Conservation (phyloP, 2,888 invertebrate species). For the Boloria euphrosyne region DNA sequence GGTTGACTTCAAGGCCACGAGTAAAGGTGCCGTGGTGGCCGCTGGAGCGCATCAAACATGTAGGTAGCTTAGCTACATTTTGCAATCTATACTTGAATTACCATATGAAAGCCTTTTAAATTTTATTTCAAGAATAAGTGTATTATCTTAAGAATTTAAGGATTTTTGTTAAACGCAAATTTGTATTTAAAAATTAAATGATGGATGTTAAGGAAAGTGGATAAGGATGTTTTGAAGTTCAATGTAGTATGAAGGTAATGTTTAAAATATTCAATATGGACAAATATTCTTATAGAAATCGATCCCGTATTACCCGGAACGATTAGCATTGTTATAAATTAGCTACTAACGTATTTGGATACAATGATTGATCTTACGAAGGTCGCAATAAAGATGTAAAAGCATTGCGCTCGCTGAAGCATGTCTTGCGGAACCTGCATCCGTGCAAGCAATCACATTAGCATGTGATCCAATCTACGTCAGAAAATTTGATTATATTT, state of each 20-base stretch:
- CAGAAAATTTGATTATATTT: not conserved
- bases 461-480: not conserved
- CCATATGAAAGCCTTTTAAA: conserved; percentile 5
- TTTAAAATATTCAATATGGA: too few species aligned
- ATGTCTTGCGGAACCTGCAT: conserved; percentile 9
- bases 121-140: too few species aligned
- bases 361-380: conserved; percentile 2
- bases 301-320: too few species aligned
- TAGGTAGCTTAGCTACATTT: not conserved
- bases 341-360: too few species aligned
- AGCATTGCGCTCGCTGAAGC: not conserved
- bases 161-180: not conserved
- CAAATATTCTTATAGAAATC: too few species aligned
- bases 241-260: too few species aligned
- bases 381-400: not conserved
- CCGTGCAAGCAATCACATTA: not conserved
- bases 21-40: conserved; percentile 25
- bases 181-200: not conserved
- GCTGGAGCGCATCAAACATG: conserved; percentile 22
- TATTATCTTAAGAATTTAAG: too few species aligned
- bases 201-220: not conserved
- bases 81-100: conserved; percentile 8
- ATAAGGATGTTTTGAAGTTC: too few species aligned
- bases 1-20: conserved; percentile 27
- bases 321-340: too few species aligned